Evolutionary conservation across 2,888 invertebrate species (phyloP).

Genomic region (Zygothrica quintamaculata): DNA sequence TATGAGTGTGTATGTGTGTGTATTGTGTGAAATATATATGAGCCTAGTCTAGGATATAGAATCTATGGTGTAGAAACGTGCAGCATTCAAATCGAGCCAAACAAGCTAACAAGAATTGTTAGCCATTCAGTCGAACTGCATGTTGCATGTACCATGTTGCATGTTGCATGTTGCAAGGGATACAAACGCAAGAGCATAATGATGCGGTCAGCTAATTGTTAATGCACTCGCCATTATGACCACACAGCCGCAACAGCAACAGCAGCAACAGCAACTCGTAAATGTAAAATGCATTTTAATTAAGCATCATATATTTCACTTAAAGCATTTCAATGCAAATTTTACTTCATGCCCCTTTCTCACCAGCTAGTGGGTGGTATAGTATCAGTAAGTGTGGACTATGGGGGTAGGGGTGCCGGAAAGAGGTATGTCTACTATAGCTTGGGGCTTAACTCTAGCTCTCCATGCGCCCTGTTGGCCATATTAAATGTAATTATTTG

Average conservation of each 20-base stretch:
- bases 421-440: no score
- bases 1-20: constrained; percentile 27
- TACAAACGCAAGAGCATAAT: constrained; percentile 58
- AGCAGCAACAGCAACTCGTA: constrained; percentile 47
- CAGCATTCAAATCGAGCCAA: constrained; percentile 15
- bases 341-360: constrained; percentile 7
- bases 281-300: constrained; percentile 81
- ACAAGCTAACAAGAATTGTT: constrained; percentile 4
- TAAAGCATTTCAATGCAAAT: constrained; percentile 79
- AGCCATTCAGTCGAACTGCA: no score
- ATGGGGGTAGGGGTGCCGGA: no score
- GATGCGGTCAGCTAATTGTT: constrained; percentile 79
- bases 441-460: constrained; percentile 27
- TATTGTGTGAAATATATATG: no score
- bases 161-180: constrained; percentile 39
- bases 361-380: background rate
- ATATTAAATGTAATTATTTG: constrained; percentile 80
- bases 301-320: constrained; percentile 76
- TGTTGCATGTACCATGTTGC: constrained; percentile 17
- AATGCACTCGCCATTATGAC: constrained; percentile 73
- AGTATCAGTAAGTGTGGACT: background rate
- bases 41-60: constrained; percentile 61
- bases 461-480: constrained; percentile 21
- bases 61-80: constrained; percentile 5
- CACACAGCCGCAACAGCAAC: constrained; percentile 43